Percentiles rank a stretch among this genome's conserved stretches.
These are phyloP conservation scores for Cremastinae sp. DNA, from an alignment of 2,888 invertebrate genomes.

Conservation along the genomic window DNA sequence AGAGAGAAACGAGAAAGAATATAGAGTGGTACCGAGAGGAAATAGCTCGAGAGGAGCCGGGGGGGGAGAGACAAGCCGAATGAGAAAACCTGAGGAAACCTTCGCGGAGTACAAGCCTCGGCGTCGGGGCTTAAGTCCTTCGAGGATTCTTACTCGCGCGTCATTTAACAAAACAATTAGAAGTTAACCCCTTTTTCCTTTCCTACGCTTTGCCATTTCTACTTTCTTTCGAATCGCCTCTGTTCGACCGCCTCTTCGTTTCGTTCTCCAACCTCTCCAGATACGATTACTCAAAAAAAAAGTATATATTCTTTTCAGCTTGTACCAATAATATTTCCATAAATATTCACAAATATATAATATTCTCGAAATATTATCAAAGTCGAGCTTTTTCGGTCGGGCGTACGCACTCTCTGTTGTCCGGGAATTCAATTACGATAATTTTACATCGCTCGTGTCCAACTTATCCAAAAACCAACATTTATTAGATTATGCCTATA, in stretches of 20 bases:
- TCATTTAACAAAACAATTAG: conserved; percentile 81
- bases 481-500: no score
- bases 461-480: no score
- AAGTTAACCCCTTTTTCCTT: conserved; percentile 80
- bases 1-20: conserved; percentile 65
- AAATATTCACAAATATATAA: no score
- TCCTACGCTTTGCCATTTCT: conserved; percentile 63
- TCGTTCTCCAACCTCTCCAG: no score
- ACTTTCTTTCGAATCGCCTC: conserved; percentile 74
- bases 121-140: conserved; percentile 79
- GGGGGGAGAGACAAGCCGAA: conserved; percentile 43
- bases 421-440: no score
- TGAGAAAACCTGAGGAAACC: conserved; percentile 44
- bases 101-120: conserved; percentile 59
- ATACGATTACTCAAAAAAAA: no score
- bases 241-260: conserved; percentile 68
- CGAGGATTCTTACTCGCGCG: conserved; percentile 80
- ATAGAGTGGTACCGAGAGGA: conserved; percentile 49
- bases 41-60: conserved; percentile 13
- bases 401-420: no score
- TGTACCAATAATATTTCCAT: no score
- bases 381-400: no score
- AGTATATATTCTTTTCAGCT: no score
- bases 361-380: no score
- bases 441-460: no score